phyloP scores from a whole-genome alignment of 1,140 invertebrate species.

The Luehdorfia chinensis region DNA sequence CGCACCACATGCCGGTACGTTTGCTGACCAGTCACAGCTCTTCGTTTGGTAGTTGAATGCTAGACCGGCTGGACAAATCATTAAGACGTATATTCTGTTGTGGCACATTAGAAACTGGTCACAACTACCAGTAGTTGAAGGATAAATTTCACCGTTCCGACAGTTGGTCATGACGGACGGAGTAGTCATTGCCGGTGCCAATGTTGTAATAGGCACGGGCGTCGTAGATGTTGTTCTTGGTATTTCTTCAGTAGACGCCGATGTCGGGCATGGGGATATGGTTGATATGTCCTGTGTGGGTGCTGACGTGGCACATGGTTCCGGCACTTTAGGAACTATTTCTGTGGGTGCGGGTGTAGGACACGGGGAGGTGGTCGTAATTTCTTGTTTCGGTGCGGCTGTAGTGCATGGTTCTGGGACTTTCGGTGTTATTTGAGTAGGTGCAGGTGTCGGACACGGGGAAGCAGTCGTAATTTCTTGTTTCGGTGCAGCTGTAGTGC shows the following conservation, averaged over 20 bases:
- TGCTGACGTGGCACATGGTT: not conserved
- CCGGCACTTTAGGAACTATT: not conserved
- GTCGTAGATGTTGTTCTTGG: not conserved
- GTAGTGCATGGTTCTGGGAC: not conserved
- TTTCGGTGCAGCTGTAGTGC: not conserved
- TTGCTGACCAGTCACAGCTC: not conserved
- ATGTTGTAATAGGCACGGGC: too few relatives aligned
- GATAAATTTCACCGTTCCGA: not conserved
- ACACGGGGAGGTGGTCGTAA: too few relatives aligned
- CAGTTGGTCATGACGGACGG: not conserved
- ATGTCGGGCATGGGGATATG: not conserved
- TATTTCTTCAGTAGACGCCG: too few relatives aligned
- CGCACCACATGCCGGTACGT: slow-evolving; percentile 1
- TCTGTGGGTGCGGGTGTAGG: not conserved
- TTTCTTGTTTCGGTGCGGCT: not conserved
- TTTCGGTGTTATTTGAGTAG: not conserved
- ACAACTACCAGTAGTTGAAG: not conserved
- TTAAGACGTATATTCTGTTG: not conserved
- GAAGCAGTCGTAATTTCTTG: not conserved
- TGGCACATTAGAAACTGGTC: not conserved
- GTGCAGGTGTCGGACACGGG: too few relatives aligned
- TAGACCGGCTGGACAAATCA: not conserved
- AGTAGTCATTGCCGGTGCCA: not conserved
- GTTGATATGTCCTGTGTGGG: not conserved
- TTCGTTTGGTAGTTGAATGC: slow-evolving; percentile 1